Base-by-base conservation (phyloP, 92 coral and sea anemone genomes). In the Isaurus tuberculatus region DNA sequence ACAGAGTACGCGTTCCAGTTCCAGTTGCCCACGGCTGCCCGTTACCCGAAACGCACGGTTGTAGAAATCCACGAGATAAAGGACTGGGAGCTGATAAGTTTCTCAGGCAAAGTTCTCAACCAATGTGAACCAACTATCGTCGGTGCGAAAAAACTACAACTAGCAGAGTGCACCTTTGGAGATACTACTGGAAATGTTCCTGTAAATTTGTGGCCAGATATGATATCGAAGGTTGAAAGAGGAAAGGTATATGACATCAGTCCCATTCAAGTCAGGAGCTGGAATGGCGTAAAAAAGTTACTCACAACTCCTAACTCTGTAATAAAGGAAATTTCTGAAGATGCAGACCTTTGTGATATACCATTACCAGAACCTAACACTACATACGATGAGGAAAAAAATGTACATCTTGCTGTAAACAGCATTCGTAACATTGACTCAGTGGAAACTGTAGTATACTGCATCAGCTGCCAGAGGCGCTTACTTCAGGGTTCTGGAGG, bases 51-150 rank as follows among this genome's bases (percentile, higher is more conserved):
- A 61, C 31, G 67, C 67, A 25, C 85, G 32, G 83, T 70, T 65
- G 30, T 46, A 46, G 79, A 65, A 79, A 70, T 75, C 46, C 64
- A 63, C 70, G 34, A 58, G 68, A 31, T 31, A 30, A 67, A 79
- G 49, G 79, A 85, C 37, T 64, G 89, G 69, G 89, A 85, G 58
- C 48, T 37, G 46, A 65, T 79, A 30, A 77, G 67, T 42, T 70
- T 86, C 79, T 30, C 66, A n/a, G 85, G 49, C 37, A 86, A 86
- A 86, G 75, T 70, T 74, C 77, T 79, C 37, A 72, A 86, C 85
- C 74, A 51, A 23, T 65, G 71, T 74, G 75, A 85, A 33, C 51
- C 86, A 34, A 44, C 77, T 65, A 49, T 66, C 48, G 85, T 80
- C 27, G 75, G 75, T 36, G 53, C 85, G n/a, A 64, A 42, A 37